Conservation (phyloP, 2,113 vertebrate genomes). For the Trochalopteron elliotii region DNA sequence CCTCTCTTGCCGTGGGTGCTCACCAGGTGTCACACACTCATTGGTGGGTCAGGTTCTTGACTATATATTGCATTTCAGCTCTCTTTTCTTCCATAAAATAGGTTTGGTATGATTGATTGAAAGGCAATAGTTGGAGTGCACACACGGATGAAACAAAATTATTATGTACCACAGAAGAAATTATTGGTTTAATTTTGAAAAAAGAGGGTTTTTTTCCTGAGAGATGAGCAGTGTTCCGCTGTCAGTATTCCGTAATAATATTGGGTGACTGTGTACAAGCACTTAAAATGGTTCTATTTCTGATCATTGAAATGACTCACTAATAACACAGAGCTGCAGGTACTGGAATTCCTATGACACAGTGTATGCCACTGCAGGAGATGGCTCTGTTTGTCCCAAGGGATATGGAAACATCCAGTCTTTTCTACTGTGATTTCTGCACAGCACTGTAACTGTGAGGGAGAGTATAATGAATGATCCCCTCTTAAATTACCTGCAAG, state of each 20-base stretch:
- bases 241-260: background rate
- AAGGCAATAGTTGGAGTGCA: background rate
- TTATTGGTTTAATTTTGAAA: background rate
- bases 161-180: background rate
- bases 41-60: rapidly evolving
- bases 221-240: background rate
- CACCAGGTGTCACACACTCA: rapidly evolving
- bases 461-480: background rate
- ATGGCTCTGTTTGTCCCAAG: background rate
- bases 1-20: background rate
- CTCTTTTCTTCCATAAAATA: background rate
- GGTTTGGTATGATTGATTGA: background rate
- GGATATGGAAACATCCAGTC: background rate
- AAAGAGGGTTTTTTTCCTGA: background rate
- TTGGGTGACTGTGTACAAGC: background rate
- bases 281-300: conserved; percentile 27
- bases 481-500: background rate
- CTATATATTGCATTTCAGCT: background rate
- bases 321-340: background rate
- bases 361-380: background rate
- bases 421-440: background rate
- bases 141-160: background rate
- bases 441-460: background rate
- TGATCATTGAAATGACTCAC: background rate
- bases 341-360: background rate